These are phyloP conservation scores for Agrotis puta DNA, from an alignment of 2,888 invertebrate genomes.

Conservation along the genomic window DNA sequence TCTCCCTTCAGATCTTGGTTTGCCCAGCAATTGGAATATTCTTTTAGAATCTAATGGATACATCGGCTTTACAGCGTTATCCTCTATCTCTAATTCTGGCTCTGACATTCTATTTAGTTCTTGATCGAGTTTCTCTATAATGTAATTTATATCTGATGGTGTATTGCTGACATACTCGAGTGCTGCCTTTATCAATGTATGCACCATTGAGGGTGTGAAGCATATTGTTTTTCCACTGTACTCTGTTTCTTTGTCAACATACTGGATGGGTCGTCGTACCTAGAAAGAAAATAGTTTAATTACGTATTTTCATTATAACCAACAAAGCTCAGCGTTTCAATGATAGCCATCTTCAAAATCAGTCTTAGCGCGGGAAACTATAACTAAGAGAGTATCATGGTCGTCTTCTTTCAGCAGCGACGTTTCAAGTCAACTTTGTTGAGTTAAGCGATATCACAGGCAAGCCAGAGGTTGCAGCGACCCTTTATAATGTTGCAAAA, in stretches of 20 bases:
- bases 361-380: background rate
- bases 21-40: conserved; percentile 35
- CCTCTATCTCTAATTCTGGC: conserved; percentile 11
- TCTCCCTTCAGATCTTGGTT: conserved; percentile 32
- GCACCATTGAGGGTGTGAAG: conserved; percentile 48
- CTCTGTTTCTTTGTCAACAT: conserved; percentile 15
- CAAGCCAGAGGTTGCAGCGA: too few species aligned
- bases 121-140: conserved; percentile 41
- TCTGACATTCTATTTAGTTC: conserved; percentile 36
- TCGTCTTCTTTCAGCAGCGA: background rate
- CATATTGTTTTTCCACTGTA: conserved; percentile 41
- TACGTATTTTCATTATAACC: conserved; percentile 8
- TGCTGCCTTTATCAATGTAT: conserved; percentile 44
- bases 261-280: conserved; percentile 24
- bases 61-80: conserved; percentile 12
- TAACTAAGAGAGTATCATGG: background rate
- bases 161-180: conserved; percentile 49
- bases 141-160: conserved; percentile 37
- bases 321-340: background rate
- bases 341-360: background rate
- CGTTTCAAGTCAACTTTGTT: background rate
- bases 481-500: too few species aligned
- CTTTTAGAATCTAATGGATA: conserved; percentile 51
- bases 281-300: conserved; percentile 21
- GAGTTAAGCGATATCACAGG: too few species aligned